Percentiles rank a stretch among this genome's conserved stretches.
Evolutionary conservation across 2,888 invertebrate genomes (phyloP).

Genomic region (Exocentrus adspersus): DNA sequence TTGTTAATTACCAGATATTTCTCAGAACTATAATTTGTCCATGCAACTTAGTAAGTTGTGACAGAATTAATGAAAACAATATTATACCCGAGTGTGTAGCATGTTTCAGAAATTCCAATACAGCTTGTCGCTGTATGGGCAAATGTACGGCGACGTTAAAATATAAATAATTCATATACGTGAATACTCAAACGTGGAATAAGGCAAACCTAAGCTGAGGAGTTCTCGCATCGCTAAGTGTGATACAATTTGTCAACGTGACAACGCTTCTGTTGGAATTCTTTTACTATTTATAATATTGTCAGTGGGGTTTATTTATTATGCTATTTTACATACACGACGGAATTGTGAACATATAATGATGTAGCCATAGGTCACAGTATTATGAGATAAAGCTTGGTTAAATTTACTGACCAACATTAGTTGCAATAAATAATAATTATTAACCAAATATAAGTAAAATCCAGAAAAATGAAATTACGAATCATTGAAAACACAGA

Average conservation of each 20-base stretch:
- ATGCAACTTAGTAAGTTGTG: slow-evolving; percentile 19
- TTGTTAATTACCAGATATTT: too few species aligned
- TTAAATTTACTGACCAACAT: not conserved
- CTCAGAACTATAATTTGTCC: slow-evolving; percentile 8
- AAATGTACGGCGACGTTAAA: slow-evolving; percentile 20
- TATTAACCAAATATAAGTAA: too few species aligned
- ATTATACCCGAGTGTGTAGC: slow-evolving; percentile 1
- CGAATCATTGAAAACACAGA: too few species aligned
- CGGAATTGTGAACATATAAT: slow-evolving; percentile 9
- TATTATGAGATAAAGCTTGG: slow-evolving; percentile 16
- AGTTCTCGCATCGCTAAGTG: slow-evolving; percentile 39
- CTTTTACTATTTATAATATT: slow-evolving; percentile 36
- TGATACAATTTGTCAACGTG: slow-evolving; percentile 62
- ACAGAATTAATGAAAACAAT: slow-evolving; percentile 28
- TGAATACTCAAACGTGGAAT: slow-evolving; percentile 20
- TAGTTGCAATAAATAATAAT: too few species aligned
- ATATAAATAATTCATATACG: slow-evolving; percentile 31
- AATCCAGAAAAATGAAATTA: too few species aligned
- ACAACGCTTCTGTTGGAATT: slow-evolving; percentile 61
- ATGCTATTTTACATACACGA: slow-evolving; percentile 37
- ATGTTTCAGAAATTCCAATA: slow-evolving; percentile 29
- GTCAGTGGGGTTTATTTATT: slow-evolving; percentile 38
- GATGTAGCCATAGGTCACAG: slow-evolving; percentile 25
- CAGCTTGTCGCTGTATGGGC: slow-evolving; percentile 6
- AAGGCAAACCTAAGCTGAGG: slow-evolving; percentile 21